Evolutionary conservation across 2,113 vertebrate genomes (phyloP).

Genomic region (Tenebrosternarchus preto): DNA sequence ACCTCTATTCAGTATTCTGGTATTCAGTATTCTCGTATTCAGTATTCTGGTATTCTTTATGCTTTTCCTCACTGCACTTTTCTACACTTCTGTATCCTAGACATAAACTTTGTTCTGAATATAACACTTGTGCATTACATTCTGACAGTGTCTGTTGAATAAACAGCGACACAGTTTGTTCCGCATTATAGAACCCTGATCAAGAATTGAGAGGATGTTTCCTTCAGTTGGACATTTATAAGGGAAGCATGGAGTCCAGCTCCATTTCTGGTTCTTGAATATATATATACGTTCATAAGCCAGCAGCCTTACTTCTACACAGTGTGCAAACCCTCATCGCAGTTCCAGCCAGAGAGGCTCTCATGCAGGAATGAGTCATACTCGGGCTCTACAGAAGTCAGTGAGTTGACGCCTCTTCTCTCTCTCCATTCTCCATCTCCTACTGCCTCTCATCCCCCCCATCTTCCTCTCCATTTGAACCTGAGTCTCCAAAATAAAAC

Average conservation of each 20-base stretch:
- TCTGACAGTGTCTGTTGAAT: background rate
- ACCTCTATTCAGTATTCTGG: background rate
- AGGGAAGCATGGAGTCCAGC: background rate
- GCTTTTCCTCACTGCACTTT: background rate
- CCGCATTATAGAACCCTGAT: background rate
- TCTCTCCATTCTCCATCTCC: background rate
- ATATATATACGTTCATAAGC: background rate
- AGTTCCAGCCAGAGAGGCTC: conserved; percentile 22
- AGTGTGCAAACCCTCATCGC: conserved; percentile 1
- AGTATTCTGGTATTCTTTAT: background rate
- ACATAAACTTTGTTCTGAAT: background rate
- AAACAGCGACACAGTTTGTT: background rate
- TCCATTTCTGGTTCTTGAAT: background rate
- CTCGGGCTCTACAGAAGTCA: conserved; percentile 21
- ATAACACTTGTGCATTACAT: background rate
- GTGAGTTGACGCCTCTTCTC: background rate
- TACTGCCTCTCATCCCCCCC: background rate
- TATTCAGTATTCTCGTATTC: background rate
- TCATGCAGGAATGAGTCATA: conserved; percentile 39
- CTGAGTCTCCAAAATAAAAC: background rate
- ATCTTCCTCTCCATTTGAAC: background rate
- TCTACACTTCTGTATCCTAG: background rate
- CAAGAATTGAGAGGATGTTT: background rate
- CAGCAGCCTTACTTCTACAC: background rate
- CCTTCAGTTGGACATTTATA: background rate